Percentiles rank a stretch among this genome's conserved stretches.
phyloP scores from a whole-genome alignment of 2,113 vertebrate genomes.

The Sterrhoptilus dennistouni region DNA sequence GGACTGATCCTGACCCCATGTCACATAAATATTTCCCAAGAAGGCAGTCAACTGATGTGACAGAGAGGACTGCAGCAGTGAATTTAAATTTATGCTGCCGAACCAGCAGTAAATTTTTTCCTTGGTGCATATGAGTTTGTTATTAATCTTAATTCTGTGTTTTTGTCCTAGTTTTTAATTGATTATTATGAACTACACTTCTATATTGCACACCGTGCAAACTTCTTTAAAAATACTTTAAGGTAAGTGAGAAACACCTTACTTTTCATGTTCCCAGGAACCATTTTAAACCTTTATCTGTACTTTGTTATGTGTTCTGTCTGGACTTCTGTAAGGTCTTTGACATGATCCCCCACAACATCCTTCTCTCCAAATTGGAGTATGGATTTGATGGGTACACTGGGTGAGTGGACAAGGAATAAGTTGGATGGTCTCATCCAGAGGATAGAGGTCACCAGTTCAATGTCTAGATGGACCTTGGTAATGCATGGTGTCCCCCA shows the following conservation, averaged over 20 bases:
- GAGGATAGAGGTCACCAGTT: background rate
- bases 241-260: background rate
- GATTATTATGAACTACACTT: background rate
- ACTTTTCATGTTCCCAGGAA: background rate
- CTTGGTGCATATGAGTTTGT: background rate
- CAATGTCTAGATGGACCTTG: background rate
- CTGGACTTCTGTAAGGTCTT: background rate
- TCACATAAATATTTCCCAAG: background rate
- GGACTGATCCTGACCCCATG: slow-evolving; percentile 2
- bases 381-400: background rate
- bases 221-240: background rate
- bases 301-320: background rate
- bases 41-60: background rate
- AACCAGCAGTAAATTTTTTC: background rate
- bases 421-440: background rate
- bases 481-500: background rate
- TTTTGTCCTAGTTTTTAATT: background rate
- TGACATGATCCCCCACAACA: rapidly evolving
- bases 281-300: background rate
- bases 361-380: background rate
- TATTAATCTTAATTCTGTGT: background rate
- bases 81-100: background rate
- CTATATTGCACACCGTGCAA: background rate
- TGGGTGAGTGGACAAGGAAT: background rate
- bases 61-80: background rate